Evolutionary conservation across 1,140 invertebrate genomes (phyloP).

Genomic region (Chymomyza costata): DNA sequence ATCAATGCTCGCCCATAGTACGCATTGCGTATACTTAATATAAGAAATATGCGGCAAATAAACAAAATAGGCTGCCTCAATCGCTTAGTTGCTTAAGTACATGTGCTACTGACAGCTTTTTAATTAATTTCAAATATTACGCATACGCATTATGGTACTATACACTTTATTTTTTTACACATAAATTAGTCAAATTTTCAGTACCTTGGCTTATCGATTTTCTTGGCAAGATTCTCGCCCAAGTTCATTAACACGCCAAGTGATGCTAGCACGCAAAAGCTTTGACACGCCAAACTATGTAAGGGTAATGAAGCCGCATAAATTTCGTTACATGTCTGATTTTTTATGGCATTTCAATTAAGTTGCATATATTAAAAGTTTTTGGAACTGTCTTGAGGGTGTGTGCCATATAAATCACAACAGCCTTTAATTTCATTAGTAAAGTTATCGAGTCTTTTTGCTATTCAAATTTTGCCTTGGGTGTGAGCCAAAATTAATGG

Average conservation of each 20-base stretch:
- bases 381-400: neutral
- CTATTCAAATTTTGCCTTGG: too few relatives aligned
- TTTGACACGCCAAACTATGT: slow-evolving; percentile 32
- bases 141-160: slow-evolving; percentile 1
- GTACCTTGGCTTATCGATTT: slow-evolving; percentile 44
- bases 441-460: too few relatives aligned
- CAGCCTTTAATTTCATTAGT: too few relatives aligned
- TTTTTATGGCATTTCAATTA: slow-evolving; percentile 52
- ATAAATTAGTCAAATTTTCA: too few relatives aligned
- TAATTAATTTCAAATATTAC: slow-evolving; percentile 57
- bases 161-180: slow-evolving; percentile 2
- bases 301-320: slow-evolving; percentile 33
- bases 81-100: slow-evolving; percentile 1
- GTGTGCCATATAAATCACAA: too few relatives aligned
- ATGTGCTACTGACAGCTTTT: slow-evolving; percentile 55
- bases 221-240: slow-evolving; percentile 15
- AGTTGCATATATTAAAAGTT: slow-evolving; percentile 53
- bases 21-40: slow-evolving; percentile 58
- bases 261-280: slow-evolving; percentile 19
- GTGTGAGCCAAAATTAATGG: too few relatives aligned
- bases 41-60: slow-evolving; percentile 36
- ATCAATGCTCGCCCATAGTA: slow-evolving; percentile 17
- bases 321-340: slow-evolving; percentile 35
- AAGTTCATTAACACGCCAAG: slow-evolving; percentile 50
- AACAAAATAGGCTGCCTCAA: slow-evolving; percentile 4